phyloP scores from a whole-genome alignment of 1,140 invertebrate genomes.

The Rhopalosiphum padi region DNA sequence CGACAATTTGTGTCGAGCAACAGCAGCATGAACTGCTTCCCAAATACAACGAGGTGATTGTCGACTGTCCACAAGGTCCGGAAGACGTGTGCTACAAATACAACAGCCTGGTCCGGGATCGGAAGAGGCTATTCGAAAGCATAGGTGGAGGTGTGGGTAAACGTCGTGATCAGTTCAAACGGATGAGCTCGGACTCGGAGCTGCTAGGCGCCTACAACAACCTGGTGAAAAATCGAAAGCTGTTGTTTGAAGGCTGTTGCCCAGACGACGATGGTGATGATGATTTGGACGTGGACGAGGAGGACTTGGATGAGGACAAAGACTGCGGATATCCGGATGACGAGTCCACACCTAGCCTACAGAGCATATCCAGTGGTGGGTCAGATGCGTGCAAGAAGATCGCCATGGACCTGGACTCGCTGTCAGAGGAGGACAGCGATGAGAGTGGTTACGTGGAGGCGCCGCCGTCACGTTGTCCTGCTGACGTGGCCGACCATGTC shows the following conservation, averaged over 20 bases:
- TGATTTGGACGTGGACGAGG: neutral
- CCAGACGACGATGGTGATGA: constrained; percentile 30
- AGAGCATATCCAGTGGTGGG: constrained; percentile 61
- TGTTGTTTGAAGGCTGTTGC: constrained; percentile 58
- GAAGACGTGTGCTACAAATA: constrained; percentile 54
- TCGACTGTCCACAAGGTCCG: constrained; percentile 37
- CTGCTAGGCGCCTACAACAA: constrained; percentile 30
- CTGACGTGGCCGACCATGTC: too few species aligned
- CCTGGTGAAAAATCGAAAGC: constrained; percentile 59
- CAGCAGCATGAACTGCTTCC: neutral
- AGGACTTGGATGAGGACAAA: constrained; percentile 28
- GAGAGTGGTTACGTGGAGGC: constrained; percentile 62
- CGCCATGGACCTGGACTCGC: constrained; percentile 59
- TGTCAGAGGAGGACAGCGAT: constrained; percentile 61
- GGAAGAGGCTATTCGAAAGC: constrained; percentile 59
- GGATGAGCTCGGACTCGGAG: neutral
- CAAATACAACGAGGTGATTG: constrained; percentile 39
- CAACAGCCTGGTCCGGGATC: constrained; percentile 59
- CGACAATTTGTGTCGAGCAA: neutral
- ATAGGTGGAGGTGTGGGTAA: neutral
- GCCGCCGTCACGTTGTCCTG: constrained; percentile 11
- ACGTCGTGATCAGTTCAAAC: constrained; percentile 20
- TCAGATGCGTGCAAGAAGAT: constrained; percentile 59
- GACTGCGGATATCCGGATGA: constrained; percentile 59
- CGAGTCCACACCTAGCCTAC: constrained; percentile 61